These are phyloP conservation scores for Nicator chloris DNA, from an alignment of 2,113 vertebrate genomes.

Conservation along the genomic window DNA sequence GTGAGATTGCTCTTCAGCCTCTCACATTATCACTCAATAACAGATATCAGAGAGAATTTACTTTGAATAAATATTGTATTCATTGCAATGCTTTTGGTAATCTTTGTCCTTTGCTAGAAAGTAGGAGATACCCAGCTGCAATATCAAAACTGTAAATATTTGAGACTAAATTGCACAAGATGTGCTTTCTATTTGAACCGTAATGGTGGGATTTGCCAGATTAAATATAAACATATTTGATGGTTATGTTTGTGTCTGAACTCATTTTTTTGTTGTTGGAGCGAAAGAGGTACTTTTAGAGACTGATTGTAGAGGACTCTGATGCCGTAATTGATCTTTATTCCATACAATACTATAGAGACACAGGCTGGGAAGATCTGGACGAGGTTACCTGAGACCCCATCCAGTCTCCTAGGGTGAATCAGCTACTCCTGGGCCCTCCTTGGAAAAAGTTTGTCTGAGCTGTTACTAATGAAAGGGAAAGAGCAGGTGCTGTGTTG, in stretches of 20 bases:
- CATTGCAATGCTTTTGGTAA: not conserved
- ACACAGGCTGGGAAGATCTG: not conserved
- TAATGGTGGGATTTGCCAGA: not conserved
- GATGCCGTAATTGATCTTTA: not conserved
- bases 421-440: not conserved
- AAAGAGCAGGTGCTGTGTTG: not conserved
- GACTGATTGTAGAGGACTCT: not conserved
- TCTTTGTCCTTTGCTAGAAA: not conserved
- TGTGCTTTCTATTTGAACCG: not conserved
- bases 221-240: not conserved
- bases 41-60: not conserved
- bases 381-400: not conserved
- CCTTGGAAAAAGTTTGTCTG: not conserved
- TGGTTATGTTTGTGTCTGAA: not conserved
- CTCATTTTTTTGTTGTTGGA: not conserved
- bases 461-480: not conserved
- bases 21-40: constrained; percentile 28
- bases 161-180: not conserved
- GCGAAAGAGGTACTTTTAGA: not conserved
- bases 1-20: constrained; percentile 9
- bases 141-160: not conserved
- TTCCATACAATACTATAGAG: not conserved
- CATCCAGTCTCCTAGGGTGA: not conserved
- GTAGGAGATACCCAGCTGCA: not conserved
- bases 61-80: not conserved